Evolutionary conservation across 2,797 vertebrate genomes (phyloP), one percentile per base, ranked within the genome.

Genomic region (Zenarchopterus dispar): DNA sequence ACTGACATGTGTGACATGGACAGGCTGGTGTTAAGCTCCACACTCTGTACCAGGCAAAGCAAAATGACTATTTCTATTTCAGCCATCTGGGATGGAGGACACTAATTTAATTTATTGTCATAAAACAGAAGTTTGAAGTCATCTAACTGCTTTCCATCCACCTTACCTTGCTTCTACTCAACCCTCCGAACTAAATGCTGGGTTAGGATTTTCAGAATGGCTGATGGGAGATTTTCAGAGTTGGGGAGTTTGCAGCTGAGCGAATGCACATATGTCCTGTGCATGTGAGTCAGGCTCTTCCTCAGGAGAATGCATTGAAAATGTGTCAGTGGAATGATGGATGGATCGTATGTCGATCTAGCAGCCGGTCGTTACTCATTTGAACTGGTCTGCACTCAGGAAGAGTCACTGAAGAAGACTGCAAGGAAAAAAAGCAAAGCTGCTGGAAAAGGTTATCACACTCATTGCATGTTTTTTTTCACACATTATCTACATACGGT

Each of bases 261-360:
- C 50, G 31, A 13, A 56, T 51, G 23, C 17, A 33, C 6, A 22
- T 67, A 56, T 62, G 45, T 61, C 73, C 43, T 33, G 2, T 24
- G 28, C 48, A 62, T 46, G 21, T 54, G 47, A 8, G 60, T 39
- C 13, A 39, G 58, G 50, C 48, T 66, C 63, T 49, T 62, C 50
- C 68, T 71, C 78, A 36, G 45, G 62, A 80, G 78, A 67, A 61
- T 58, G 62, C 51, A 80, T 75, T 24, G 48, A 58, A 57, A 57
- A 62, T 47, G 72, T 85, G 85, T 87, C 75, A 42, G 23, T 9
- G 1, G 53, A 48, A 42, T 82, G 81, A 89, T 78, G 70, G 75
- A 89, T 88, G 72, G 67, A 75, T 73, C 26, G 41, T 44, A 50
- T 81, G 86, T 78, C 75, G 62, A 86, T 85, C 58, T 59, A 67